Evolutionary conservation across 2,888 invertebrate species (phyloP).

Genomic region (Lomographa bimaculata): DNA sequence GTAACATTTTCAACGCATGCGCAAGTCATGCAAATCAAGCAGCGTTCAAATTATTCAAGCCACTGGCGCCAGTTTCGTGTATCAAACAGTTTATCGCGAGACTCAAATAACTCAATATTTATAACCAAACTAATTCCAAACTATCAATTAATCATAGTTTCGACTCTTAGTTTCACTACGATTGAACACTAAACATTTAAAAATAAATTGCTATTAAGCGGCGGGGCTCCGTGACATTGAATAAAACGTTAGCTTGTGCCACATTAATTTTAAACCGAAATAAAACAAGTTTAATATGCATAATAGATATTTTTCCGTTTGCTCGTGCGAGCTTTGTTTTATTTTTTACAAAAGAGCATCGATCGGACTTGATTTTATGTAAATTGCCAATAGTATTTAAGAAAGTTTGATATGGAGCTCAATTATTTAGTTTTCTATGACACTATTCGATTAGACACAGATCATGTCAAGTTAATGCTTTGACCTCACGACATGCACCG

Average conservation of each 20-base stretch:
- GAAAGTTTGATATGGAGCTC: background rate
- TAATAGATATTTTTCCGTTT: conserved; percentile 41
- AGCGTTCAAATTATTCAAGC: conserved; percentile 26
- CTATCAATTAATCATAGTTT: conserved; percentile 14
- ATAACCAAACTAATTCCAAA: conserved; percentile 12
- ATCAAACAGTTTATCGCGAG: conserved; percentile 6
- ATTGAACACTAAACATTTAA: conserved; percentile 48
- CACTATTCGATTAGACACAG: conserved; percentile 1
- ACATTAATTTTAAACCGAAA: conserved; percentile 46
- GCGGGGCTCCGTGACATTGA: conserved; percentile 48
- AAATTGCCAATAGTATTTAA: conserved; percentile 20
- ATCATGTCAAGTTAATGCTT: background rate
- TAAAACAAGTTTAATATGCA: conserved; percentile 48
- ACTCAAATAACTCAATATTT: conserved; percentile 12
- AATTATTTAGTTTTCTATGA: background rate
- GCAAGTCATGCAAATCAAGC: conserved; percentile 32
- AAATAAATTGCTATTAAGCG: conserved; percentile 52
- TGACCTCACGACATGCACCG: background rate
- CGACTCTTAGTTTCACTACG: conserved; percentile 33
- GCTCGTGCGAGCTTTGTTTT: conserved; percentile 43
- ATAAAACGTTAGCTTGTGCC: conserved; percentile 44
- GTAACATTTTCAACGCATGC: conserved; percentile 26
- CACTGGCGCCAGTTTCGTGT: conserved; percentile 29
- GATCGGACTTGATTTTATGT: conserved; percentile 29
- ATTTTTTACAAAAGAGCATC: conserved; percentile 39